These are phyloP conservation scores for Podarcis raffonei DNA, from an alignment of 2,113 vertebrate species.

Conservation along the genomic window DNA sequence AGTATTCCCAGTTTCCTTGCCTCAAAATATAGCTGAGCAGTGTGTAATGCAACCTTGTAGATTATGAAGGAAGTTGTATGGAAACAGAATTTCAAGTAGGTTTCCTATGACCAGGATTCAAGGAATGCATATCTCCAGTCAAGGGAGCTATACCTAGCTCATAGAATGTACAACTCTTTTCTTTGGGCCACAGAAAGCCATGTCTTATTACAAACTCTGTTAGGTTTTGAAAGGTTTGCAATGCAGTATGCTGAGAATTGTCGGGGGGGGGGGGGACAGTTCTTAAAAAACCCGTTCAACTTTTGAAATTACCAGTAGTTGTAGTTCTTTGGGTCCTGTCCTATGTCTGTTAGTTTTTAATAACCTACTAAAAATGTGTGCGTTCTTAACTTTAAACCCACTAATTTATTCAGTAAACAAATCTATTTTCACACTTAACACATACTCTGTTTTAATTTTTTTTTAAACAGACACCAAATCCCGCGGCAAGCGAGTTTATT, in stretches of 20 bases:
- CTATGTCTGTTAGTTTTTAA: background rate
- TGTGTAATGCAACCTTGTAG: conserved; percentile 20
- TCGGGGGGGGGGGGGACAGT: background rate
- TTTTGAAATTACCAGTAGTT: background rate
- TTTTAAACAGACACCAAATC: conserved; percentile 92
- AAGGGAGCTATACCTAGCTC: background rate
- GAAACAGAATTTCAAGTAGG: background rate
- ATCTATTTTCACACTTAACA: conserved; percentile 56
- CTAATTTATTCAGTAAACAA: background rate
- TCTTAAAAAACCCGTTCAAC: background rate
- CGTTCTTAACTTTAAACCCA: background rate
- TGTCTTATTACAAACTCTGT: background rate
- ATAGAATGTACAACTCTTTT: background rate
- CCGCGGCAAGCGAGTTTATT: conserved; percentile 95
- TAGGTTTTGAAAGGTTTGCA: conserved; percentile 20
- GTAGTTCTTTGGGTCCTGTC: background rate
- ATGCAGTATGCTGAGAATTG: background rate
- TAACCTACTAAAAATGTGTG: conserved; percentile 33
- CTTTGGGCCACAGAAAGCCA: background rate
- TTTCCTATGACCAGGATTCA: background rate
- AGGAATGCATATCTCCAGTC: background rate
- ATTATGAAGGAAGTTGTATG: rapidly evolving
- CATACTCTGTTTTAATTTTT: conserved; percentile 65
- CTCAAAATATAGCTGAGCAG: background rate
- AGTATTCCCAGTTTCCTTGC: conserved; percentile 8